Evolutionary conservation across 2,888 invertebrate species (phyloP), one percentile per base, ranked within the genome.

Genomic region (Folsomia manolachei): DNA sequence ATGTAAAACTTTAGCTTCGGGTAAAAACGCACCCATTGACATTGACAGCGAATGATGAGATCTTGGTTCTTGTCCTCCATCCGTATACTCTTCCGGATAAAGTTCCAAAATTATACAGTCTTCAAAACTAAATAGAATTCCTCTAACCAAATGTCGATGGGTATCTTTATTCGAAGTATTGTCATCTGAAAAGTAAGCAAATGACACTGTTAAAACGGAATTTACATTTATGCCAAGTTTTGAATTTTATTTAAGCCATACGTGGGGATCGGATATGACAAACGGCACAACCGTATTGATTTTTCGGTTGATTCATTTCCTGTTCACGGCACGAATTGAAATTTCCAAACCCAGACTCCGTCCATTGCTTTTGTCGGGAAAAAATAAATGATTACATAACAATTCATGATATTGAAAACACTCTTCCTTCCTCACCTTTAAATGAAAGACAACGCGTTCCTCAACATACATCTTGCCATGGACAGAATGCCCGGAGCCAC

Each of bases 381-480:
- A n/a, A n/a, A n/a, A n/a, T n/a, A n/a, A n/a, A n/a, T n/a, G n/a
- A n/a, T n/a, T n/a, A n/a, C n/a, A n/a, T n/a, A n/a, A n/a, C n/a
- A n/a, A n/a, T n/a, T n/a, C n/a, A n/a, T n/a, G n/a, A n/a, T n/a
- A n/a, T n/a, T n/a, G n/a, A n/a, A n/a, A n/a, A n/a, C n/a, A n/a
- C 74, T 27, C 74, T n/a, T n/a, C n/a, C n/a, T n/a, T n/a, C n/a
- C n/a, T n/a, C n/a, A n/a, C n/a, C n/a, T n/a, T 78, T 53, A 78
- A 63, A 60, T 78, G 78, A 18, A 78, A 71, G 7, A 75, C 73
- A 4, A 78, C 72, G 4, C 78, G 70, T 1, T 72, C 76, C 63
- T 78, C 78, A 60, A 71, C 70, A 61, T 78, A 78, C 75, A 78
- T 74, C 67, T 75, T 76, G 14, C 78, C 78, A 25, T 78, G 71